Base-by-base conservation (phyloP, 2,113 vertebrate genomes). In the Urocitellus parryii region DNA sequence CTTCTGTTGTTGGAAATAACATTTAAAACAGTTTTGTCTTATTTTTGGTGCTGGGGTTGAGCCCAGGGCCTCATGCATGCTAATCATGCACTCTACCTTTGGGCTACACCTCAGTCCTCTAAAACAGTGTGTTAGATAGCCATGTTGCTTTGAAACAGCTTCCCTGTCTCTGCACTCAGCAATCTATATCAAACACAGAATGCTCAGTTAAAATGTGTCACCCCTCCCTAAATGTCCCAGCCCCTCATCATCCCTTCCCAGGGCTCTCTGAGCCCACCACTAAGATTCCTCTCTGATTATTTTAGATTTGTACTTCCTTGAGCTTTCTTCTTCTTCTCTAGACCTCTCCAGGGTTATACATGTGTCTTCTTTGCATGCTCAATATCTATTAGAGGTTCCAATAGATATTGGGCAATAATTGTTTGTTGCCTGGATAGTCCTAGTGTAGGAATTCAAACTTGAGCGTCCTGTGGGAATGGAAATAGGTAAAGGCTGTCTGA, bases 161-260 rank as follows among this genome's bases (percentile, higher is more conserved):
- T 73, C n/a, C 25, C 5, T 61, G 77, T 92, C 84, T 94, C 88
- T 76, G 32, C 48, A 29, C 88, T 29, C 51, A 80, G 90, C 25
- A 90, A 12, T 1, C 17, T 22, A 32, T n/a, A 32, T 42, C 67
- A 48, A 53, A 3, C 45, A 1, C 37, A 9, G 25, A 89, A 65
- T 25, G 37, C 37, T 89, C 22, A 91, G 14, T 32, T 95, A 61
- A 72, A 73, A 16, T 95, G 39, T 84, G 42, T 87, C 14, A 53
- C 12, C 8, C 58, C 2, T 61, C 16, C 63, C 72, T 76, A 65
- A 80, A 29, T 91, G 37, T 29, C 20, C 56, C 79, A 17, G 56
- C 8, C 27, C 24, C 51, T 45, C n/a, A 9, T 4, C 14, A n/a
- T 48, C 14, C 4, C 53, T 51, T 88, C 37, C 68, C 18, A 29